Conservation (phyloP, 1,140 invertebrate species). For the Ips typographus region DNA sequence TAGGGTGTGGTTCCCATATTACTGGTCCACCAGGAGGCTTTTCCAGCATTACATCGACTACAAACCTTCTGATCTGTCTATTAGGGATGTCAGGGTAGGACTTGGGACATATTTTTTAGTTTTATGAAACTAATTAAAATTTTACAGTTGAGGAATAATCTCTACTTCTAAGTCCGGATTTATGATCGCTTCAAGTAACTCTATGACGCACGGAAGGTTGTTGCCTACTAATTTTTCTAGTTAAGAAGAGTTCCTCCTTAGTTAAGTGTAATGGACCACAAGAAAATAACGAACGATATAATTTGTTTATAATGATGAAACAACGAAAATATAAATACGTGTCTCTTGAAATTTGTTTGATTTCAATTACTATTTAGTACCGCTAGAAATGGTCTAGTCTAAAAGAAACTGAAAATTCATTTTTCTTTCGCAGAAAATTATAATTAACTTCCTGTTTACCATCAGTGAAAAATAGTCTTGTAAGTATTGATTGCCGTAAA, state of each 20-base stretch:
- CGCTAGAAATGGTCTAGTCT: background rate
- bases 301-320: conserved; percentile 24
- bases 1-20: conserved; percentile 40
- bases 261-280: conserved; percentile 18
- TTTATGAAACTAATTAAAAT: background rate
- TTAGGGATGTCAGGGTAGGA: conserved; percentile 38
- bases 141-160: conserved; percentile 37
- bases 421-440: too few relatives aligned
- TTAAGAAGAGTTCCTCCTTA: background rate
- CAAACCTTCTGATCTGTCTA: conserved; percentile 32
- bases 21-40: conserved; percentile 38
- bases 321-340: conserved; percentile 15
- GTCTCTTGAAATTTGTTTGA: background rate
- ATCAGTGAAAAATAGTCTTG: too few relatives aligned
- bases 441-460: too few relatives aligned
- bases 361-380: background rate
- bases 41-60: conserved; percentile 39
- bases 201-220: conserved; percentile 15
- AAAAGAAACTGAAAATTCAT: too few relatives aligned
- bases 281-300: conserved; percentile 27
- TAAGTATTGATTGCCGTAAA: too few relatives aligned
- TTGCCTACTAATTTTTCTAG: conserved; percentile 21
- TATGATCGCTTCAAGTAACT: conserved; percentile 10
- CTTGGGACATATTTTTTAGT: background rate
- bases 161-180: conserved; percentile 32